Conservation (phyloP, 2,797 vertebrate species). For the Smutsia temminckii region DNA sequence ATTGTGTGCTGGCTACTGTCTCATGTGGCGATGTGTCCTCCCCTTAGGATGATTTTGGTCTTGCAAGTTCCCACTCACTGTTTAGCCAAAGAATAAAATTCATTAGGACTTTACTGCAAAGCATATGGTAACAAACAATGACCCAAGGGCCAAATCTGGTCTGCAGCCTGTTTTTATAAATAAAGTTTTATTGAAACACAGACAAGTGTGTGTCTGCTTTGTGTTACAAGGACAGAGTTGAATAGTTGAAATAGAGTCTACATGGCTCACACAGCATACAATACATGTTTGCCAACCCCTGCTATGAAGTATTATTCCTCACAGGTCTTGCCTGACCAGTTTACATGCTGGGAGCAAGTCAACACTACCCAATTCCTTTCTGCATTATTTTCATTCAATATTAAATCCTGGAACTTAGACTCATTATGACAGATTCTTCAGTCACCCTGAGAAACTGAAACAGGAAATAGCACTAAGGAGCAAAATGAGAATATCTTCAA, state of each 20-base stretch:
- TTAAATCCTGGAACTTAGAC: background rate
- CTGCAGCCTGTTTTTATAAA: background rate
- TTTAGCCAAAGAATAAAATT: background rate
- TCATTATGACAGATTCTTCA: background rate
- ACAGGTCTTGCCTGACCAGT: background rate
- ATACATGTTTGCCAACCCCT: background rate
- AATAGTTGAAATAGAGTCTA: background rate
- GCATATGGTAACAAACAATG: background rate
- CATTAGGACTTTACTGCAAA: background rate
- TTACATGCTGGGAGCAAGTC: background rate
- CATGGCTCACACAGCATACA: background rate
- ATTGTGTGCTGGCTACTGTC: background rate
- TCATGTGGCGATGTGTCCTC: background rate
- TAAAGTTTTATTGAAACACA: conserved; percentile 35
- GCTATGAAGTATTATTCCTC: background rate
- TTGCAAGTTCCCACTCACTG: background rate
- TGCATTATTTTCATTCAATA: background rate
- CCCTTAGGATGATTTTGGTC: background rate
- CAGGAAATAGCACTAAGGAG: background rate
- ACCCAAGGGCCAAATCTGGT: background rate
- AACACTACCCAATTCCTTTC: background rate
- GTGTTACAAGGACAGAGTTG: background rate
- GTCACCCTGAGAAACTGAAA: background rate
- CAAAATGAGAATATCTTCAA: conserved; percentile 6
- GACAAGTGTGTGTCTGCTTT: background rate